Evolutionary conservation across 1,140 invertebrate species (phyloP).

Genomic region (Drosophila littoralis): DNA sequence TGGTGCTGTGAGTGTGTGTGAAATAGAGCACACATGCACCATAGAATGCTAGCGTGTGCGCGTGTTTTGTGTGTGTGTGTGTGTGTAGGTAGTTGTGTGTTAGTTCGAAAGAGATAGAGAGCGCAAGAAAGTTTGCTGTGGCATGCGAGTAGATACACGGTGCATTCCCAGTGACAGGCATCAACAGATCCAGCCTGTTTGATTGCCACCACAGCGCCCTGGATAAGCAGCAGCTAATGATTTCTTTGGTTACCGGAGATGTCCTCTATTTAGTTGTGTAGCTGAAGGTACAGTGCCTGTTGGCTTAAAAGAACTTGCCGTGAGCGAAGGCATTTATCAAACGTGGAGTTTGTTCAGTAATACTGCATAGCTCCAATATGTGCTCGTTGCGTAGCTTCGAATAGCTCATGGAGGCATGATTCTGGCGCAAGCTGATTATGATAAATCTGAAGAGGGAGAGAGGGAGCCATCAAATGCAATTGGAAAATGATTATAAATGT

Average conservation of each 20-base stretch:
- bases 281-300: not conserved
- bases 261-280: not conserved
- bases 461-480: not conserved
- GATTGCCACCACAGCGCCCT: not conserved
- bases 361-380: conserved; percentile 75
- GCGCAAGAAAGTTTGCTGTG: not conserved
- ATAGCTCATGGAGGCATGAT: conserved; percentile 67
- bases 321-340: conserved; percentile 72
- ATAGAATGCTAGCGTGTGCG: not conserved
- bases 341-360: conserved; percentile 61
- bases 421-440: conserved; percentile 61
- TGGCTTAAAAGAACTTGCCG: conserved; percentile 57
- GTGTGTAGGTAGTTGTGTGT: not conserved
- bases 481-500: too few species aligned
- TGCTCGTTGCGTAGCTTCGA: conserved; percentile 56
- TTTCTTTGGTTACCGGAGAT: conserved; percentile 12
- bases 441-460: conserved; percentile 53
- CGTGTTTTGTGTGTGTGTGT: not conserved
- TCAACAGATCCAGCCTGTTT: conserved; percentile 12
- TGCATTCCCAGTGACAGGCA: not conserved
- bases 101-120: conserved; percentile 6
- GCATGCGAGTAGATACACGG: not conserved
- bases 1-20: conserved; percentile 8
- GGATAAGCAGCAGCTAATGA: not conserved
- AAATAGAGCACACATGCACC: conserved; percentile 23